Conservation (phyloP, 2,113 vertebrate genomes). For the Hippocampus barbouri region DNA sequence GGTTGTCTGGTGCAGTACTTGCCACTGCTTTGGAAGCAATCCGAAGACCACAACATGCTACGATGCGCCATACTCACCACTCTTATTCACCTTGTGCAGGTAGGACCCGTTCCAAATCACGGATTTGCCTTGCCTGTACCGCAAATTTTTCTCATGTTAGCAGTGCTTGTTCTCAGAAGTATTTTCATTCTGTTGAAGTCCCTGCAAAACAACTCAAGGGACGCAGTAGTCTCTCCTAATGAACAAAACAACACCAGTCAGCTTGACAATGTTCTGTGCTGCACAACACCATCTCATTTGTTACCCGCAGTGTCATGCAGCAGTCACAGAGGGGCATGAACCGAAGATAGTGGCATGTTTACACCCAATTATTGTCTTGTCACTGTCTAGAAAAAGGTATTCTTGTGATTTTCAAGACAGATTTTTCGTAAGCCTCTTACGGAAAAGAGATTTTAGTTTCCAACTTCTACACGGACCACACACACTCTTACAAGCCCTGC, state of each 20-base stretch:
- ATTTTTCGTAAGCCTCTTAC: neutral
- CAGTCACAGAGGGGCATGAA: neutral
- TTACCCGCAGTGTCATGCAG: neutral
- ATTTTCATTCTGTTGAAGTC: neutral
- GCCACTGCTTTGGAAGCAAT: constrained; percentile 96
- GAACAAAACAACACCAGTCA: neutral
- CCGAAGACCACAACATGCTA: constrained; percentile 98
- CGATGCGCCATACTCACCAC: constrained; percentile 96
- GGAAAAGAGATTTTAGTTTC: neutral
- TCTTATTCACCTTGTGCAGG: constrained; percentile 90
- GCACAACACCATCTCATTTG: neutral
- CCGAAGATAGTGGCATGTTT: neutral
- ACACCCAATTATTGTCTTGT: neutral
- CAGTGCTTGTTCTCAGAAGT: neutral
- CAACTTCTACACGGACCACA: neutral
- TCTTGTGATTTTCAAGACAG: neutral
- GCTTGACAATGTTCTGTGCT: neutral
- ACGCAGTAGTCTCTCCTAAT: neutral
- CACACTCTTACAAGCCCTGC: neutral
- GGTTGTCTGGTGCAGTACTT: constrained; percentile 95
- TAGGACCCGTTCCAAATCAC: constrained; percentile 46
- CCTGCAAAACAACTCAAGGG: neutral
- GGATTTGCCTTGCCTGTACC: neutral
- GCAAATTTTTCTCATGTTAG: neutral
- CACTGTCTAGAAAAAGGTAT: neutral